Evolutionary conservation across 2,113 vertebrate genomes (phyloP), one percentile per base, ranked within the genome.

Genomic region (Pachyramphus minor): DNA sequence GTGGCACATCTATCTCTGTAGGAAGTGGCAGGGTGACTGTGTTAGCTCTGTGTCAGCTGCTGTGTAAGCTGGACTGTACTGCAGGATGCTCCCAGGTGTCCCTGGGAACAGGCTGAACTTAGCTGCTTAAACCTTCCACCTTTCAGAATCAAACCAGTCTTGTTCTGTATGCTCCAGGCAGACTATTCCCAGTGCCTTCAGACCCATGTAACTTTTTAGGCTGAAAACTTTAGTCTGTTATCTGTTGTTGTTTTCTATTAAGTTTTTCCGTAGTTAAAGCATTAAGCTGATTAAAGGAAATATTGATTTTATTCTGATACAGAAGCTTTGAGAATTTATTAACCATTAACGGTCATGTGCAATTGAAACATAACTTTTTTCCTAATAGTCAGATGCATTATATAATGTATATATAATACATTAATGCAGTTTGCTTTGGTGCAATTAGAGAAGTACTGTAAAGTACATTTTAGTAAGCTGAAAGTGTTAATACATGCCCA

Each of bases 251-350:
- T 71, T 79, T 83, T 86, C 85, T 93, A 59, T 15, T 50, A 30
- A 20, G 11, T 49, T 92, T 84, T 94, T 67, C 44, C 64, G 44
- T 67, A 81, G 74, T 50, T 83, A 41, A 19, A 62, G 62, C 80
- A 77, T 89, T 81, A 94, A 84, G 53, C 55, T 73, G 55, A 91
- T 92, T 79, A 79, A 91, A 91, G 80, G 82, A 91, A 87, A 67
- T 80, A 80, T 25, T 87, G 80, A 71, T 84, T 94, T 58, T 27
- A 56, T 44, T 75, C 18, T 5, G 8, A 67, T 67, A 78, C 41
- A 80, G 59, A 24, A 31, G 15, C 2, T 68, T 28, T 68, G 79
- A 68, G 66, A 84, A 75, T 33, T 69, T 86, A 89, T 66, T 69
- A 56, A 80, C 90, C n/a, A 47, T 60, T 52, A 44, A 30, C 59